Evolutionary conservation across 2,113 vertebrate genomes (phyloP), one percentile per base, ranked within the genome.

Genomic region (Aplodontia rufa): DNA sequence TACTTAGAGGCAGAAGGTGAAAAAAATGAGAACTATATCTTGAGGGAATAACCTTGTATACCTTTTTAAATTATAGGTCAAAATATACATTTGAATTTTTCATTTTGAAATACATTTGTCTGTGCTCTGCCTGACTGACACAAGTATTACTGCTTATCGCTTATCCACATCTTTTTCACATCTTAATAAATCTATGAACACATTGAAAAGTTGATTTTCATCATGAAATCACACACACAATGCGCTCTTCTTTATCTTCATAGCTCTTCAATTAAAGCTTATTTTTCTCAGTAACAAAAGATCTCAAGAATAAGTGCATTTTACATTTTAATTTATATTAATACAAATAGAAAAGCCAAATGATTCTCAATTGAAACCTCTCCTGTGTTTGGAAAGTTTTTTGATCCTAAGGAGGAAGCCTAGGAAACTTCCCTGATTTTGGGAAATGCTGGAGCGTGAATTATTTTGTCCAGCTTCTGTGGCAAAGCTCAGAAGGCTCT

Each of bases 381-480:
- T n/a, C 42, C 19, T 75, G 32, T 93, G 58, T 89, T 75, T 90
- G 72, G 60, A 96, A 53, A 49, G 17, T 51, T 90, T 87, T 71
- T 35, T 92, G 49, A 12, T n/a, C 60, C 28, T 40, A 87, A 89
- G 32, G 49, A 87, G 30, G 35, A 1, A 85, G 51, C 42, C 45
- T 49, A 60, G 74, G 42, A 96, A 94, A 91, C 22, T 40, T 68
- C 37, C 1, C 30, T 12, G 62, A 94, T 71, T 16, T 45, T 84
- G 24, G 40, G 47, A 91, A 93, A 91, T 75, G 37, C 60, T 94
- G 62, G 88, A 74, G 62, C 60, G 62, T 40, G 51, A 78, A 88
- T 96, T 69, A 69, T 55, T 89, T 89, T 96, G 72, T 87, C 47
- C 69, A 62, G 53, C 86, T 58, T 79, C 40, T 69, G 16, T 53